phyloP scores from a whole-genome alignment of 1,140 invertebrate genomes.

The Heliconius melpomene region DNA sequence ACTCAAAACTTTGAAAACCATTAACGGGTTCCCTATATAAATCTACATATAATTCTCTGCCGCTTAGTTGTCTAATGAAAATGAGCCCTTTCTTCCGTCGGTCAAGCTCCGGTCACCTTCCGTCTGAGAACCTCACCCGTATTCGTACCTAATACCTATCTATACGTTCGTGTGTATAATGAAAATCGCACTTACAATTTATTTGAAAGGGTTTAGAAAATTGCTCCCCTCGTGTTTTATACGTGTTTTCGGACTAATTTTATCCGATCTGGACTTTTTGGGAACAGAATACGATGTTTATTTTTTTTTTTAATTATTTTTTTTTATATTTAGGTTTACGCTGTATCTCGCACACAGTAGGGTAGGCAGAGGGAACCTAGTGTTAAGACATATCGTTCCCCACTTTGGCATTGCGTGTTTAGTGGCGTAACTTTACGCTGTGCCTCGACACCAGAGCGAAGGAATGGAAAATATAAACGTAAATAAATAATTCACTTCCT shows the following conservation, averaged over 20 bases:
- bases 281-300: slow-evolving; percentile 2
- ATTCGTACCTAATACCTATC: background rate
- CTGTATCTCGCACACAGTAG: too few relatives aligned
- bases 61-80: slow-evolving; percentile 76
- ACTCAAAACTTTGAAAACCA: slow-evolving; percentile 49
- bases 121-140: slow-evolving; percentile 46
- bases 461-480: too few relatives aligned
- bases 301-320: background rate
- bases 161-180: slow-evolving; percentile 62
- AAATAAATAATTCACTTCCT: too few relatives aligned
- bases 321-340: background rate
- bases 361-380: too few relatives aligned
- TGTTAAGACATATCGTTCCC: too few relatives aligned
- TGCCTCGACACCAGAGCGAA: too few relatives aligned
- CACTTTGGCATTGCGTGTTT: too few relatives aligned
- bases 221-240: slow-evolving; percentile 32
- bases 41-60: slow-evolving; percentile 62
- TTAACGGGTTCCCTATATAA: slow-evolving; percentile 46
- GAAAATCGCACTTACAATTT: slow-evolving; percentile 75
- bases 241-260: slow-evolving; percentile 29
- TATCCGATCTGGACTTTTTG: slow-evolving; percentile 20
- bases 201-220: slow-evolving; percentile 65
- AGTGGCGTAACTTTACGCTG: too few relatives aligned
- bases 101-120: slow-evolving; percentile 63
- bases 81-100: slow-evolving; percentile 76